Base-by-base conservation (phyloP, 1,140 invertebrate species). In the Diorhabda sublineata region DNA sequence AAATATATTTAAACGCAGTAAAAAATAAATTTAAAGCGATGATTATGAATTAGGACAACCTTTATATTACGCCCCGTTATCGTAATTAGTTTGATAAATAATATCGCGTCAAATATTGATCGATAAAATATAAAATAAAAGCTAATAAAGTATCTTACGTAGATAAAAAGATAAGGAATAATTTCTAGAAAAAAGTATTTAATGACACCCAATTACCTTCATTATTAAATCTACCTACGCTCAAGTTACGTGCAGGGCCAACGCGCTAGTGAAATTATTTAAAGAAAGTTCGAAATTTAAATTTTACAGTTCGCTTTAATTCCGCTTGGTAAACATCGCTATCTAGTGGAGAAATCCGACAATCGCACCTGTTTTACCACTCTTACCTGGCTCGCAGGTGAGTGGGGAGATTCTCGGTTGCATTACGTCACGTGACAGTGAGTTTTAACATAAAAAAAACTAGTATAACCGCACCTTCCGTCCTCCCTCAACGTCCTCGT, bases 391-490 rank as follows among this genome's bases (percentile, higher is more conserved):
- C 47, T n/a, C 52, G 60, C 65, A 67, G 65, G 65, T 67, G 65
- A 67, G 58, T 60, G 65, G 65, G 57, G 65, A 26, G 42, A 57
- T 65, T 5, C 59, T 42, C 42, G 59, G 59, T 42, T 43, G 59
- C 7, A 61, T 43, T 41, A 45, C 58, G 58, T 67, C 65, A 67
- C 65, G 65, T 67, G 65, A 67, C 65, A 45, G 9, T 42, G n/a
- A 45, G 44, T 60, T 67, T 67, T 47, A 9, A 59, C 58, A 58
- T 60, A 65, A 65, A 65, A 11, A 26, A 65, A 65, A 65, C 64
- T 44, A 65, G 64, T 65, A 56, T 57, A 65, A 67, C 65, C 65
- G 65, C 65, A 60, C 65, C 65, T 67, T 65, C 64, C 52, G 47
- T 61, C 47, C 52, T 65, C 64, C 64, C 64, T 52, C 42, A 65